Conservation (phyloP, 2,888 invertebrate genomes). For the Eretmocerus hayati region DNA sequence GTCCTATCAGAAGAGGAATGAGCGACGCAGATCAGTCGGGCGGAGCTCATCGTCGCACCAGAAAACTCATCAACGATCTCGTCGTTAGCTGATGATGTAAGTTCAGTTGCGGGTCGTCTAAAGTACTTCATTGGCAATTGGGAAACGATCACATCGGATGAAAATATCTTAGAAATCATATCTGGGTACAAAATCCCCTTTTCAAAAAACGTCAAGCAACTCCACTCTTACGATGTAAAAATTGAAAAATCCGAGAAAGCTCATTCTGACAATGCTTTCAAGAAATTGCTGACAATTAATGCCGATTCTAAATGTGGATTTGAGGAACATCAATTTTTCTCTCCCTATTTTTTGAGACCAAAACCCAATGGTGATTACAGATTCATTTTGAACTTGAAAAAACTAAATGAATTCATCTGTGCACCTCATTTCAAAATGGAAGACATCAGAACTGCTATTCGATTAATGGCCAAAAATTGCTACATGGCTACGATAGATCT, state of each 20-base stretch:
- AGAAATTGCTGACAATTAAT: background rate
- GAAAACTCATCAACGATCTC: too few species aligned
- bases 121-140: background rate
- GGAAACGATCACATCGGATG: background rate
- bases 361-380: background rate
- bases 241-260: background rate
- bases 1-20: too few species aligned
- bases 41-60: too few species aligned
- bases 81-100: background rate
- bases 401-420: background rate
- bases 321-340: background rate
- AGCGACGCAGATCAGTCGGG: too few species aligned
- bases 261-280: background rate
- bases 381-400: background rate
- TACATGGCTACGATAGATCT: background rate
- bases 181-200: background rate
- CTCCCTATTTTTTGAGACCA: background rate
- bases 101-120: background rate
- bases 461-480: background rate
- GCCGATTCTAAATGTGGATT: background rate
- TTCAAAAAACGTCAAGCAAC: background rate
- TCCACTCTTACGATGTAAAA: background rate
- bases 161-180: background rate
- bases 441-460: background rate
- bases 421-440: background rate